These are phyloP conservation scores for Cygnus buccinator DNA, from an alignment of 2,113 vertebrate genomes.

Conservation along the genomic window DNA sequence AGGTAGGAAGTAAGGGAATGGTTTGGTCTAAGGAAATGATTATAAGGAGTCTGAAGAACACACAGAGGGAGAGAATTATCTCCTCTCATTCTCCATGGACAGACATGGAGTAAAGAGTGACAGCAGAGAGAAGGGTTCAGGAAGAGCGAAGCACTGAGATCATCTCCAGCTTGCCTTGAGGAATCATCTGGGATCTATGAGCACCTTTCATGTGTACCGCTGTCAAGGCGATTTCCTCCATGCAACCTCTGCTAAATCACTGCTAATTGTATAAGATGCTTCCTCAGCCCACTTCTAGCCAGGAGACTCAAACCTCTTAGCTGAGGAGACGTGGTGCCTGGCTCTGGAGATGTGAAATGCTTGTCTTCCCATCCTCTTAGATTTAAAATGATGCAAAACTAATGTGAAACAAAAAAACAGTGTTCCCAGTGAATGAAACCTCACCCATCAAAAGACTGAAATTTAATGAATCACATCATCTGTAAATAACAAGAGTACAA, in stretches of 20 bases:
- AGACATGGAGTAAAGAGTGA: rapidly evolving
- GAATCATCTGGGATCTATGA: neutral
- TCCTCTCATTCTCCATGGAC: neutral
- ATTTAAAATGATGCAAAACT: neutral
- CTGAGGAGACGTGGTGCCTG: neutral
- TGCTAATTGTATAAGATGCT: rapidly evolving
- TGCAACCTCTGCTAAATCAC: neutral
- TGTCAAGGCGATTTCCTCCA: neutral
- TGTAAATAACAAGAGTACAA: neutral
- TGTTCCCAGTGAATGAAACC: neutral
- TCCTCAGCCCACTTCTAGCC: neutral
- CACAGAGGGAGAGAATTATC: neutral
- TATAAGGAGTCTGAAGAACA: neutral
- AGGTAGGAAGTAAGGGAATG: neutral
- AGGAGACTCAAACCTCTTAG: neutral
- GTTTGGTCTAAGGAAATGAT: neutral
- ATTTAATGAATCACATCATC: neutral
- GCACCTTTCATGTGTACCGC: neutral
- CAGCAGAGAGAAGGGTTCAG: neutral
- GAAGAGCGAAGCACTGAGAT: neutral
- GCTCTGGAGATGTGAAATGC: neutral
- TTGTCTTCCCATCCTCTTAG: neutral
- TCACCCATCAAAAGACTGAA: neutral
- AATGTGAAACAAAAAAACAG: neutral
- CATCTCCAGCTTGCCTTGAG: neutral